A percentile compares a stretch with the other conserved stretches of the same genome.
Evolutionary conservation across 2,797 vertebrate species (phyloP).

Genomic region (Typhlichthys subterraneus): DNA sequence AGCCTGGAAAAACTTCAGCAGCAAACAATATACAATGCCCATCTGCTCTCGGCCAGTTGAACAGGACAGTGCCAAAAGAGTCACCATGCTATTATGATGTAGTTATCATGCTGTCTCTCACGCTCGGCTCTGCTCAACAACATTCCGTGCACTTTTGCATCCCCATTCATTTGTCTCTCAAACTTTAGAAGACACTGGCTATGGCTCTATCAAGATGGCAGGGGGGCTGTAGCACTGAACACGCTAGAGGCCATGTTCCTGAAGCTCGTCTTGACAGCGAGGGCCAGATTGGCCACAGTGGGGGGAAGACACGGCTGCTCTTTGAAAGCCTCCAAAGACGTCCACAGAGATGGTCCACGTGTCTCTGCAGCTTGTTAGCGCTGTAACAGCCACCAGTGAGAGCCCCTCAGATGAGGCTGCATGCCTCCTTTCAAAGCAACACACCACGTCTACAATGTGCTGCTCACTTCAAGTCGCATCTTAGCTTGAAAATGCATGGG

Average conservation of each 20-base stretch:
- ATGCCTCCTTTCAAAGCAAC: slow-evolving; percentile 47
- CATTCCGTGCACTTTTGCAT: slow-evolving; percentile 34
- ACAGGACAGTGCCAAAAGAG: slow-evolving; percentile 40
- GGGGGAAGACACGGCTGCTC: slow-evolving; percentile 48
- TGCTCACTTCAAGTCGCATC: slow-evolving; percentile 27
- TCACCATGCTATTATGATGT: slow-evolving; percentile 63
- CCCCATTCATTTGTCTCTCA: slow-evolving; percentile 36
- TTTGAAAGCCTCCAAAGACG: slow-evolving; percentile 65
- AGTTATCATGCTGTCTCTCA: slow-evolving; percentile 25
- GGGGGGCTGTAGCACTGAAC: slow-evolving; percentile 31
- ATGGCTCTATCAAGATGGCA: slow-evolving; percentile 34
- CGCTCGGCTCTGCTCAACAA: slow-evolving; percentile 19
- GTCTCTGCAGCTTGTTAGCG: slow-evolving; percentile 65
- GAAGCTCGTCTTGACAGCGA: slow-evolving; percentile 61
- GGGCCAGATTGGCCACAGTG: slow-evolving; percentile 64
- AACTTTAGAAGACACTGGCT: slow-evolving; percentile 41
- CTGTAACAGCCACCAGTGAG: slow-evolving; percentile 33
- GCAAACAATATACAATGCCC: slow-evolving; percentile 27
- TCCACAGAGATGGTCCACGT: slow-evolving; percentile 62
- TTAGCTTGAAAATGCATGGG: slow-evolving; percentile 20
- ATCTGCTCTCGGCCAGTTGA: slow-evolving; percentile 57
- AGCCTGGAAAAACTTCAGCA: slow-evolving; percentile 11
- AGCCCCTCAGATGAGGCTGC: slow-evolving; percentile 36
- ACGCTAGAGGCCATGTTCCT: slow-evolving; percentile 52
- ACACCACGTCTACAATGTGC: slow-evolving; percentile 46